Conservation (phyloP, 2,113 vertebrate genomes). For the Talpa occidentalis region DNA sequence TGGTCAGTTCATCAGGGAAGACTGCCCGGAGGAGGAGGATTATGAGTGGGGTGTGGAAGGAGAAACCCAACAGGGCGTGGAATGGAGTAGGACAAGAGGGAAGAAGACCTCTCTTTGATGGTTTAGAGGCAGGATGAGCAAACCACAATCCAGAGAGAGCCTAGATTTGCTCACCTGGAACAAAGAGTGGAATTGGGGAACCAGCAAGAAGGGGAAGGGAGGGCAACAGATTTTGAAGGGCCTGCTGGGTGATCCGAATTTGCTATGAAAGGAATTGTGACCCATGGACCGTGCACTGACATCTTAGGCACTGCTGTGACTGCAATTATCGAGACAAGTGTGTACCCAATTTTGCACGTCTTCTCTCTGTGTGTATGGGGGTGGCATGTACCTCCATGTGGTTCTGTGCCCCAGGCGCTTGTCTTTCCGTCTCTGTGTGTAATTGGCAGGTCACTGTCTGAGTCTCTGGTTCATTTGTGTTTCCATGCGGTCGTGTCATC, state of each 20-base stretch:
- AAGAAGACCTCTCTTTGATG: not conserved
- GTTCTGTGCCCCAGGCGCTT: not conserved
- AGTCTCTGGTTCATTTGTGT: constrained; percentile 53
- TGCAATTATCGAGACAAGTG: not conserved
- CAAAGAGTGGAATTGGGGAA: not conserved
- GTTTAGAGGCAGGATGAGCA: not conserved
- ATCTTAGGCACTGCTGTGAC: not conserved
- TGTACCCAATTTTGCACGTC: not conserved
- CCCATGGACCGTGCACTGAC: not conserved
- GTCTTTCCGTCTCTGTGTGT: constrained; percentile 52
- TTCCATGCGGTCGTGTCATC: constrained; percentile 57
- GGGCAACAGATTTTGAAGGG: not conserved
- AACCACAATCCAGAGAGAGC: not conserved
- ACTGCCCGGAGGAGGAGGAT: constrained; percentile 22
- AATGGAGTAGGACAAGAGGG: not conserved
- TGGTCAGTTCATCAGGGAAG: not conserved
- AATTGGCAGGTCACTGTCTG: constrained; percentile 13
- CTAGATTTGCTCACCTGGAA: not conserved
- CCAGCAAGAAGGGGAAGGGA: not conserved
- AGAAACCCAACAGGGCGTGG: not conserved
- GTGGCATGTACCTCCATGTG: not conserved
- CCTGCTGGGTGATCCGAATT: not conserved
- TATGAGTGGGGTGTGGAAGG: not conserved
- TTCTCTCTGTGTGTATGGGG: not conserved
- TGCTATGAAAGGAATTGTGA: not conserved